phyloP scores from a whole-genome alignment of 2,113 vertebrate species.

The Malurus cyaneus region DNA sequence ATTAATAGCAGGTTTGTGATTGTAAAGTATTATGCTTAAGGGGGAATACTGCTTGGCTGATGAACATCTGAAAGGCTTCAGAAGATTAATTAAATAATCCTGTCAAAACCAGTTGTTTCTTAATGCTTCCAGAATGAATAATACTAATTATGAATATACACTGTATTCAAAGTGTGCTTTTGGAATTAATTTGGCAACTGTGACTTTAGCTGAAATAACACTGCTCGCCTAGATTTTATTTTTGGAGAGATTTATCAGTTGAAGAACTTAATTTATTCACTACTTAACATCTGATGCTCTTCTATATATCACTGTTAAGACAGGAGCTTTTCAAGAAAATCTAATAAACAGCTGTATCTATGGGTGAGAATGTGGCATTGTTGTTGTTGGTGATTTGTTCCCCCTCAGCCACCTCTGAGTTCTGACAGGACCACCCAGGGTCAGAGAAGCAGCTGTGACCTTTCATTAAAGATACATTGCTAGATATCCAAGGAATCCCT shows the following conservation, averaged over 20 bases:
- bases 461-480: neutral
- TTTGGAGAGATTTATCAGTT: neutral
- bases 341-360: neutral
- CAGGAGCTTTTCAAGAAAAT: neutral
- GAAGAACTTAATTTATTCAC: neutral
- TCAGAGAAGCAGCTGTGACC: neutral
- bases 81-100: conserved; percentile 32
- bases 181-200: conserved; percentile 39
- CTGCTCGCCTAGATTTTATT: neutral
- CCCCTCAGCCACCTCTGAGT: neutral
- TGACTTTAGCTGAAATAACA: neutral
- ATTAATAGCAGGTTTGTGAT: neutral
- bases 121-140: conserved; percentile 11
- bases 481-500: neutral
- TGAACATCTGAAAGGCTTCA: neutral
- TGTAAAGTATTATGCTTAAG: neutral
- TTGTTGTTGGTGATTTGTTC: neutral
- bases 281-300: neutral
- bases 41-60: neutral
- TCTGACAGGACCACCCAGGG: neutral
- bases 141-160: neutral
- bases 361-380: neutral
- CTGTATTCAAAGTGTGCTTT: neutral
- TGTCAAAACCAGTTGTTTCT: neutral
- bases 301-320: neutral